These are phyloP conservation scores for Peromyscus polionotus DNA, from an alignment of 2,113 vertebrate genomes.

Conservation along the genomic window DNA sequence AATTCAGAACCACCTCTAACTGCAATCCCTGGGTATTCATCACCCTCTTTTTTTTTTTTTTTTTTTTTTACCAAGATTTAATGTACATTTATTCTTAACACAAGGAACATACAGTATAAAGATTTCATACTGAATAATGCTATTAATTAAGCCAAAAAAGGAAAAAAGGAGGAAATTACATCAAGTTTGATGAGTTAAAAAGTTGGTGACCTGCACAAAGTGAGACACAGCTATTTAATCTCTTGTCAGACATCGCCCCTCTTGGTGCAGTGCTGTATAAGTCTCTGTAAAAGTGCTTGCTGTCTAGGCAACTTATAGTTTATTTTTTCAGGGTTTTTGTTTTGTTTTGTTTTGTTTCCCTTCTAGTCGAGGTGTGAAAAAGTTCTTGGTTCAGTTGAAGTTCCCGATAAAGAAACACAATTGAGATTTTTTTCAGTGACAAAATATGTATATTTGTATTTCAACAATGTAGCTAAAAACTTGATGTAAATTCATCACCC, in stretches of 20 bases:
- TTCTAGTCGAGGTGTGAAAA: conserved; percentile 95
- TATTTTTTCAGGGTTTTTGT: conserved; percentile 89
- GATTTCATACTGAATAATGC: too few relatives aligned
- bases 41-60: background rate
- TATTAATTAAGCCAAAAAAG: too few relatives aligned
- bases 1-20: background rate
- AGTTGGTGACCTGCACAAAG: conserved; percentile 92
- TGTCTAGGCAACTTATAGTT: conserved; percentile 94
- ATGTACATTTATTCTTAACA: too few relatives aligned
- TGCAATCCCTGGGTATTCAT: background rate
- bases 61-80: too few relatives aligned
- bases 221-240: conserved; percentile 93
- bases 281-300: conserved; percentile 94
- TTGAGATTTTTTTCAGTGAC: conserved; percentile 98
- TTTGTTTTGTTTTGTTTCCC: conserved; percentile 91
- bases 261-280: conserved; percentile 89
- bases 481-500: conserved; percentile 97
- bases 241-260: conserved; percentile 92
- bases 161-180: too few relatives aligned
- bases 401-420: conserved; percentile 99
- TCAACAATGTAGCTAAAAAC: conserved; percentile 99
- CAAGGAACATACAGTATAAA: too few relatives aligned
- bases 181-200: conserved; percentile 90
- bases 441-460: conserved; percentile 99
- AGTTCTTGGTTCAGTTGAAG: conserved; percentile 95